phyloP scores from a whole-genome alignment of 2,888 invertebrate species.

The Agriotes lineatus region DNA sequence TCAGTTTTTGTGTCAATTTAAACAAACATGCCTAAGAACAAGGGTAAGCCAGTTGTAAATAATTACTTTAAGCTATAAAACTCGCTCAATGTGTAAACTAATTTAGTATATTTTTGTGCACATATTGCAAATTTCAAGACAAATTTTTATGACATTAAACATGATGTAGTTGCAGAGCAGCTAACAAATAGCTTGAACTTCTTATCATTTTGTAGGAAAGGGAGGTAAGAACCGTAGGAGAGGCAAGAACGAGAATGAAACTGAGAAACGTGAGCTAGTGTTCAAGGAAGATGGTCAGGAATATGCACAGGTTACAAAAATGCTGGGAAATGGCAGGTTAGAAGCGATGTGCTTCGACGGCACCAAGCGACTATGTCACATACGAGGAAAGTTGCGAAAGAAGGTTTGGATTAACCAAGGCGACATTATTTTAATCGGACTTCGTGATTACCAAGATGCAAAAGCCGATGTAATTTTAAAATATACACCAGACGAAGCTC shows the following conservation, averaged over 20 bases:
- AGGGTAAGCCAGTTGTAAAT: too few species aligned
- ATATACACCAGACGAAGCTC: conserved; percentile 98
- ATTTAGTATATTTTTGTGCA: too few species aligned
- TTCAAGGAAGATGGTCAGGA: conserved; percentile 99
- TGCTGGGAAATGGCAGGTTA: conserved; percentile 98
- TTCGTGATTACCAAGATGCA: conserved; percentile 97
- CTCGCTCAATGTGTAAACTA: too few species aligned
- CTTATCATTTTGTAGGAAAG: conserved; percentile 79
- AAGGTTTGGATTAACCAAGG: conserved; percentile 99
- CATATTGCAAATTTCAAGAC: too few species aligned
- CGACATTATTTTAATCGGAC: conserved; percentile 97
- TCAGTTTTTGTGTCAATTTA: too few species aligned
- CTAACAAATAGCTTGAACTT: too few species aligned
- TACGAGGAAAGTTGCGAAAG: conserved; percentile 94
- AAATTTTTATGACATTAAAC: too few species aligned
- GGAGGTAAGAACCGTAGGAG: conserved; percentile 99
- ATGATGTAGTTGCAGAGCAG: too few species aligned
- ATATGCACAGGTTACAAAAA: conserved; percentile 99
- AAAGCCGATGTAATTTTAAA: conserved; percentile 99
- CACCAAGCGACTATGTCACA: conserved; percentile 97
- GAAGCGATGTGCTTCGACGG: conserved; percentile 99
- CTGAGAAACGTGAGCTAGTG: conserved; percentile 98
- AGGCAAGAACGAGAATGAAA: conserved; percentile 99
- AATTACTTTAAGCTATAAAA: too few species aligned
- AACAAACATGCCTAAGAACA: too few species aligned